Evolutionary conservation across 2,113 vertebrate species (phyloP).

Genomic region (Leucosticte australis): DNA sequence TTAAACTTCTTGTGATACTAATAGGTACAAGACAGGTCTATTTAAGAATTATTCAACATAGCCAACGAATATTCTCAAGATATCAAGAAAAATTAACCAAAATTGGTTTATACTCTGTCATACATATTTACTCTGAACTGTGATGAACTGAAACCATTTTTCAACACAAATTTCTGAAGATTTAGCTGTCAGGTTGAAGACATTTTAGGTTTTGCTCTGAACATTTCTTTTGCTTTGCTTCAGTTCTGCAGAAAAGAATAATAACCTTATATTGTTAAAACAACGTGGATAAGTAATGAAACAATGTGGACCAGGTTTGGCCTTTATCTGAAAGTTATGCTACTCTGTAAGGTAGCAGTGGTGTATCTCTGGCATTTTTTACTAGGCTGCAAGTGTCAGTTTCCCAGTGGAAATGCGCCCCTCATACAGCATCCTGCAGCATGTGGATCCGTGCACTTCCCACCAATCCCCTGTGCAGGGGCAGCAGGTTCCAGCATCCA

Average conservation of each 20-base stretch:
- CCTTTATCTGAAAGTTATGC: background rate
- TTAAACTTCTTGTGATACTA: background rate
- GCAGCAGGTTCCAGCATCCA: accelerated
- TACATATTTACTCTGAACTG: background rate
- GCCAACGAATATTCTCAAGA: background rate
- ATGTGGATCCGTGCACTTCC: background rate
- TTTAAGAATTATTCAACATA: background rate
- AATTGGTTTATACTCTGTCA: background rate
- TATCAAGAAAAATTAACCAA: background rate
- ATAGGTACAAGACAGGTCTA: background rate
- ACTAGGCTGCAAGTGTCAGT: background rate
- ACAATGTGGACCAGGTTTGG: background rate
- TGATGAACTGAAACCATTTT: background rate
- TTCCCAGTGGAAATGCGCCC: background rate
- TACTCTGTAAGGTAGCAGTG: background rate
- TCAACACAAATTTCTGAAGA: background rate
- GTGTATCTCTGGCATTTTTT: background rate
- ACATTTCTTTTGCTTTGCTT: background rate
- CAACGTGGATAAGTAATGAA: background rate
- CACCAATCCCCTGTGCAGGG: background rate
- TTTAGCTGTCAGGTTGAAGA: background rate
- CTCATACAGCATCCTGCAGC: background rate
- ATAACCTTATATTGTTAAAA: background rate
- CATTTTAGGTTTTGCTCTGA: background rate
- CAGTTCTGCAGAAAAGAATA: background rate